phyloP scores from a whole-genome alignment of 1,140 invertebrate genomes.

The Lerema accius region DNA sequence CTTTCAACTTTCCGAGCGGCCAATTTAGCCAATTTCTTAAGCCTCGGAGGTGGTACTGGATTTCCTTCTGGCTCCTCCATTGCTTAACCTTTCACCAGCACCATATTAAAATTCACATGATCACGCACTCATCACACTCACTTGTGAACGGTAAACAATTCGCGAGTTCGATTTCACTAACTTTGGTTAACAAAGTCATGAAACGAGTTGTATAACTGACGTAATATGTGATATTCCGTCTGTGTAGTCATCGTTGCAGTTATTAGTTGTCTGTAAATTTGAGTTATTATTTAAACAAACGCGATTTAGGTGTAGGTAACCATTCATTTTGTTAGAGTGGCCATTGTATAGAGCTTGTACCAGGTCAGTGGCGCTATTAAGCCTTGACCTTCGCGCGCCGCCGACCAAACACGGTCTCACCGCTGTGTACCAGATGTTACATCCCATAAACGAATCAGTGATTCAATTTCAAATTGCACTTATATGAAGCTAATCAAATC shows the following conservation, averaged over 20 bases:
- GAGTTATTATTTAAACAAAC: not conserved
- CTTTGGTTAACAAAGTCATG: constrained; percentile 59
- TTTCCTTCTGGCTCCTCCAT: constrained; percentile 44
- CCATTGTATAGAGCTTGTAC: constrained; percentile 33
- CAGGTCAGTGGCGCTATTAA: constrained; percentile 63
- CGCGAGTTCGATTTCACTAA: constrained; percentile 56
- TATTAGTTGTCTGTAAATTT: not conserved
- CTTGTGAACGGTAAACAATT: constrained; percentile 8
- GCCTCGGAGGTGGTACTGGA: constrained; percentile 75
- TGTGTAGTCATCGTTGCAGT: not conserved
- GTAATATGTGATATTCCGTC: constrained; percentile 13
- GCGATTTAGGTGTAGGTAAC: constrained; percentile 4
- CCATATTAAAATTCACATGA: constrained; percentile 31
- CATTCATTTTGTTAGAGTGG: not conserved
- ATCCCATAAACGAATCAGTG: constrained; percentile 52
- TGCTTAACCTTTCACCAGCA: constrained; percentile 24
- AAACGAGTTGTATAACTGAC: constrained; percentile 49
- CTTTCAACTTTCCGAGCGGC: constrained; percentile 59
- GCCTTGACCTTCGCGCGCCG: constrained; percentile 75
- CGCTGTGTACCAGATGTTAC: constrained; percentile 61
- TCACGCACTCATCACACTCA: constrained; percentile 37
- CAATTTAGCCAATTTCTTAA: constrained; percentile 72
- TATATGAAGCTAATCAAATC: constrained; percentile 17
- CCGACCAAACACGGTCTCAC: constrained; percentile 65
- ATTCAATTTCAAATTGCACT: constrained; percentile 43